Evolutionary conservation across 2,888 invertebrate species (phyloP).

Genomic region (Xestia ashworthii): DNA sequence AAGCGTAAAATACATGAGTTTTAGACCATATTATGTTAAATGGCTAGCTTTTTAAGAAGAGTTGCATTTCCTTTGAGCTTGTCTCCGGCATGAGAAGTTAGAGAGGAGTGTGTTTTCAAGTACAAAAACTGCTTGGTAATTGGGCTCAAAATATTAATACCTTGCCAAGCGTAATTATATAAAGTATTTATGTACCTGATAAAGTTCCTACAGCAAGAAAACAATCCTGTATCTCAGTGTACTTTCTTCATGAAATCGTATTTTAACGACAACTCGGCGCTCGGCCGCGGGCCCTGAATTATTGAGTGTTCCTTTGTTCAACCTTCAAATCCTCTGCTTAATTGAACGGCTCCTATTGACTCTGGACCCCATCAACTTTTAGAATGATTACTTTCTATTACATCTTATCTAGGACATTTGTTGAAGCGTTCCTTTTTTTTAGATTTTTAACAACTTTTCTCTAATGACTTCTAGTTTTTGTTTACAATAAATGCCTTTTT

Average conservation of each 20-base stretch:
- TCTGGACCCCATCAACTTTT: constrained; percentile 48
- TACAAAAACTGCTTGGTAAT: neutral
- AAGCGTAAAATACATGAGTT: neutral
- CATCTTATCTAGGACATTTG: constrained; percentile 24
- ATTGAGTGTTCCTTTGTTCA: constrained; percentile 55
- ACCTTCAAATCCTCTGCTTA: constrained; percentile 49
- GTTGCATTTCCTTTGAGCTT: neutral
- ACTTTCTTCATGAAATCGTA: constrained; percentile 46
- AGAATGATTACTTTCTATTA: constrained; percentile 55
- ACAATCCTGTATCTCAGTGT: constrained; percentile 15
- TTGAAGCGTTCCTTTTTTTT: neutral
- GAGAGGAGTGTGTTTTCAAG: neutral
- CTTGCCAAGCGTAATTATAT: neutral
- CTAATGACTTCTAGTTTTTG: neutral
- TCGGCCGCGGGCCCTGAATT: constrained; percentile 44
- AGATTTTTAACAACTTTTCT: neutral
- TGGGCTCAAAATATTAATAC: neutral
- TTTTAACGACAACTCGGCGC: constrained; percentile 57
- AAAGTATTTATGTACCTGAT: neutral
- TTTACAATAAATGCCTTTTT: neutral
- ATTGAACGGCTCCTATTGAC: constrained; percentile 58
- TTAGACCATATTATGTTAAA: neutral
- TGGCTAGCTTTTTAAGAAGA: neutral
- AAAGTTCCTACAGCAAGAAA: neutral
- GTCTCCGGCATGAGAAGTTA: neutral